phyloP scores from a whole-genome alignment of 2,113 vertebrate species.

The Bubo bubo region DNA sequence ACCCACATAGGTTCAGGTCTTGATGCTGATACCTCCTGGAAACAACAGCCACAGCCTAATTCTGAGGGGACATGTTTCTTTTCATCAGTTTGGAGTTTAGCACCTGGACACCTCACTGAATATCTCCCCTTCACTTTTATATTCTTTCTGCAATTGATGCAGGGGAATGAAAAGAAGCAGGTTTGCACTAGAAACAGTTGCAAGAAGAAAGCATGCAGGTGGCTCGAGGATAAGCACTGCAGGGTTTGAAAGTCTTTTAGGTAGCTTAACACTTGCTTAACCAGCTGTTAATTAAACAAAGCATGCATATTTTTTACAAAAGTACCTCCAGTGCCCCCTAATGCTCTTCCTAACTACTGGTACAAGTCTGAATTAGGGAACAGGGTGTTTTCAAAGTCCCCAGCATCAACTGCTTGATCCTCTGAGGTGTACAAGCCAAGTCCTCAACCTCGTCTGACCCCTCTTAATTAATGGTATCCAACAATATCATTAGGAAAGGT shows the following conservation, averaged over 20 bases:
- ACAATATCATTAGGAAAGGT: not conserved
- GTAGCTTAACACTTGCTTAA: conserved; percentile 4
- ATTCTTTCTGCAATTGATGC: not conserved
- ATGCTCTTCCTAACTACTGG: not conserved
- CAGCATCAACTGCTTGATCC: not conserved
- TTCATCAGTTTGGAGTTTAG: not conserved
- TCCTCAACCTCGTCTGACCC: not conserved
- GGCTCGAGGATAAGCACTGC: not conserved
- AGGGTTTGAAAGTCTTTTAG: not conserved
- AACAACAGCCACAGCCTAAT: not conserved
- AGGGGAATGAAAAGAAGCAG: not conserved
- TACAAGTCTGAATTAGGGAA: not conserved
- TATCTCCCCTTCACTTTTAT: not conserved
- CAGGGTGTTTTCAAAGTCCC: not conserved
- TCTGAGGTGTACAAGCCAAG: not conserved
- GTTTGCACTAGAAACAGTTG: not conserved
- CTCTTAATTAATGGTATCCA: not conserved
- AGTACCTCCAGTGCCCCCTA: conserved; percentile 29
- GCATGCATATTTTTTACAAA: not conserved
- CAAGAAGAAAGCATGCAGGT: conserved; percentile 15
- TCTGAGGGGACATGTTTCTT: not conserved
- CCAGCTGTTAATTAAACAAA: conserved; percentile 11
- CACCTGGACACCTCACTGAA: not conserved
- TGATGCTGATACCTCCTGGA: not conserved
- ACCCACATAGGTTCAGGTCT: not conserved